Percentiles rank a stretch among this genome's conserved stretches.
These are phyloP conservation scores for Anarrhichthys ocellatus DNA, from an alignment of 2,113 vertebrate genomes.

Conservation along the genomic window DNA sequence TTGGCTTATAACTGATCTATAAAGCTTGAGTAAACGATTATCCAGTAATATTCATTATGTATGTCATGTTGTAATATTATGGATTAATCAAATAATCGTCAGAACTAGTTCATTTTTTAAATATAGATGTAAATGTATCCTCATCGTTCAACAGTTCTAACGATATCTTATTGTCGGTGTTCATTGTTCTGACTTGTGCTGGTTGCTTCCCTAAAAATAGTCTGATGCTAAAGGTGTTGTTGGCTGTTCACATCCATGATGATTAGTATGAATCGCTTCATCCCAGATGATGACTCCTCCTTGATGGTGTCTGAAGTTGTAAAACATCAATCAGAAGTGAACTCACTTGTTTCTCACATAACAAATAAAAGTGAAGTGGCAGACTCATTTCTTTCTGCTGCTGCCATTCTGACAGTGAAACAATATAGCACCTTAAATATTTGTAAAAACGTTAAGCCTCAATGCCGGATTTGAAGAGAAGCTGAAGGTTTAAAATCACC, in stretches of 20 bases:
- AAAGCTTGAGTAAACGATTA: not conserved
- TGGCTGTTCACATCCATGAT: not conserved
- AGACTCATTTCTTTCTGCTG: slow-evolving; percentile 49
- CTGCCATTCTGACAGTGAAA: slow-evolving; percentile 58
- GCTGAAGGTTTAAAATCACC: slow-evolving; percentile 72
- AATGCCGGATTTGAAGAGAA: slow-evolving; percentile 49
- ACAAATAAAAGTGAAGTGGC: slow-evolving; percentile 49
- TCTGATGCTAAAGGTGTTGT: not conserved
- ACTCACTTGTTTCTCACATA: slow-evolving; percentile 34
- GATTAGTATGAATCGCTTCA: not conserved
- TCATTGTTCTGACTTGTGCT: not conserved
- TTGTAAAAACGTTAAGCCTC: slow-evolving; percentile 48
- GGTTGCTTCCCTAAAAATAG: not conserved
- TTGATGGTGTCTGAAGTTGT: slow-evolving; percentile 17
- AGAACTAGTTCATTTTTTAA: too few relatives aligned
- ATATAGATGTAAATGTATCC: too few relatives aligned
- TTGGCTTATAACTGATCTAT: not conserved
- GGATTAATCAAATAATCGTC: too few relatives aligned
- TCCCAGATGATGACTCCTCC: not conserved
- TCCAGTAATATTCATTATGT: not conserved
- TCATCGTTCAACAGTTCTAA: too few relatives aligned
- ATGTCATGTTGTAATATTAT: too few relatives aligned
- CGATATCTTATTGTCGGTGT: too few relatives aligned
- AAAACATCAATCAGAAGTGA: slow-evolving; percentile 35
- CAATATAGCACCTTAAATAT: slow-evolving; percentile 70